These are phyloP conservation scores for Steatornis caripensis DNA, from an alignment of 2,113 vertebrate species.

Conservation along the genomic window DNA sequence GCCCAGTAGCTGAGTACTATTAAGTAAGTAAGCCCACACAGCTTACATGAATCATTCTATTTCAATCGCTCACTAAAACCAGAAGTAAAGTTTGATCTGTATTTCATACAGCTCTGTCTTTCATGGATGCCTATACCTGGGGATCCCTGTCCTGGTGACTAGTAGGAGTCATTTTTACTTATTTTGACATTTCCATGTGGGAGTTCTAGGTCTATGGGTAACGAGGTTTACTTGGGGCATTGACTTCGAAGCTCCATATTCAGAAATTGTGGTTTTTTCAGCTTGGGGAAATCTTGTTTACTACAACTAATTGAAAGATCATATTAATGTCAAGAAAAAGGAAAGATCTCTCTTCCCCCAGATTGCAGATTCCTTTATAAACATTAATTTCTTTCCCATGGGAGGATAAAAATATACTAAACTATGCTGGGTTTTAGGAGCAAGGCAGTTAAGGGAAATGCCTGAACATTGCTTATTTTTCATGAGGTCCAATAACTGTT, in stretches of 20 bases:
- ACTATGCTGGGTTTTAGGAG: not conserved
- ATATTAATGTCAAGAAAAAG: not conserved
- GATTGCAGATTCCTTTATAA: not conserved
- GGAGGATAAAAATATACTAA: not conserved
- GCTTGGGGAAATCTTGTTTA: not conserved
- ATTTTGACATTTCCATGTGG: not conserved
- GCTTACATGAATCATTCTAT: not conserved
- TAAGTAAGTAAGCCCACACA: accelerated
- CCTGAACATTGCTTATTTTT: not conserved
- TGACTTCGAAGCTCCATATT: not conserved
- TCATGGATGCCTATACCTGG: not conserved
- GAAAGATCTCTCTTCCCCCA: not conserved
- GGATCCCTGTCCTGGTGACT: not conserved
- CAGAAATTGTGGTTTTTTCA: not conserved
- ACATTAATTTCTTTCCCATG: not conserved
- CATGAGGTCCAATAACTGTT: not conserved
- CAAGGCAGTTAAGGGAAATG: not conserved
- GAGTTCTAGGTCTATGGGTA: not conserved
- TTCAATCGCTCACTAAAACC: not conserved
- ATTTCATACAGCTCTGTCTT: not conserved
- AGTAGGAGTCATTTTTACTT: not conserved
- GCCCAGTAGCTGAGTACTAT: not conserved
- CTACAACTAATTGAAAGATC: not conserved
- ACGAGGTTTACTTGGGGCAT: not conserved
- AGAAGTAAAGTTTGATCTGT: not conserved